These are phyloP conservation scores for Alfaro cultratus DNA, from an alignment of 2,797 vertebrate species.

Conservation along the genomic window DNA sequence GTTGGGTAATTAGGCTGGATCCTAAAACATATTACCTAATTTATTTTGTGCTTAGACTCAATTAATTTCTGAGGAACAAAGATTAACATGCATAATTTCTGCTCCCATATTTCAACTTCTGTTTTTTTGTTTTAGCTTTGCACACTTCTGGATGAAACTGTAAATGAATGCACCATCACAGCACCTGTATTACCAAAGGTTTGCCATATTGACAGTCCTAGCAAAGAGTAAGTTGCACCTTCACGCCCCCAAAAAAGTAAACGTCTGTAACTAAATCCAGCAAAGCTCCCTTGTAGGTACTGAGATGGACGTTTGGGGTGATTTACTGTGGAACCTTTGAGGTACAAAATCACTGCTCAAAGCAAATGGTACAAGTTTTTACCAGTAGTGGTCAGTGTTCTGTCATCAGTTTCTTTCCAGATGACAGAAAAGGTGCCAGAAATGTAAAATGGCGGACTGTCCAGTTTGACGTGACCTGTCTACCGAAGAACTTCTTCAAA, in stretches of 20 bases:
- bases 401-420: no score
- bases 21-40: neutral
- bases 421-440: no score
- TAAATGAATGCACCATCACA: neutral
- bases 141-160: neutral
- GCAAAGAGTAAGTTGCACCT: neutral
- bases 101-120: neutral
- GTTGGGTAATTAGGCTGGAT: neutral
- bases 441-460: no score
- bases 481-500: neutral
- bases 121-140: neutral
- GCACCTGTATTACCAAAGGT: neutral
- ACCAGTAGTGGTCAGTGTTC: neutral
- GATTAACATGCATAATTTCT: neutral
- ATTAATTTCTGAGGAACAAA: neutral
- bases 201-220: neutral
- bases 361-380: neutral
- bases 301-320: no score
- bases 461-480: neutral
- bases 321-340: no score
- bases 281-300: neutral
- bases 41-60: neutral
- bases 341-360: neutral
- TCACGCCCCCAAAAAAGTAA: neutral
- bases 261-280: neutral